Evolutionary conservation across 2,888 invertebrate genomes (phyloP).

Genomic region (Crioceris asparagi): DNA sequence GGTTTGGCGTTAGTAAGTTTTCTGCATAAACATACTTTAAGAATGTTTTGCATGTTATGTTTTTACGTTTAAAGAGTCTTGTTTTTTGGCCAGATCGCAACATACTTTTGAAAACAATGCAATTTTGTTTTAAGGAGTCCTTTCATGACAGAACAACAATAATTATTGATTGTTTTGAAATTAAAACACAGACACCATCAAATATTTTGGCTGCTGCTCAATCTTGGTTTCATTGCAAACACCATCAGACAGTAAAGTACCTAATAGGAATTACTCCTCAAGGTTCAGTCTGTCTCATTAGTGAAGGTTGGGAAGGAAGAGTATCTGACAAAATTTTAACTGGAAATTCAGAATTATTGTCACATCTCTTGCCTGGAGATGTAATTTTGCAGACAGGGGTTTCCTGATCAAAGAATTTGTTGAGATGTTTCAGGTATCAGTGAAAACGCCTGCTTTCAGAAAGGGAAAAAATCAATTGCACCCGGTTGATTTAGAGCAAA

Average conservation of each 20-base stretch:
- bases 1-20: no score
- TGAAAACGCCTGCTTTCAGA: constrained; percentile 16
- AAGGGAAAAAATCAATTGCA: constrained; percentile 18
- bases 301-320: neutral
- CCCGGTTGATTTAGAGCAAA: no score
- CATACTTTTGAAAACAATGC: constrained; percentile 15
- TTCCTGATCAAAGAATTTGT: constrained; percentile 16
- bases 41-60: no score
- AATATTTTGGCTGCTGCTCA: constrained; percentile 4
- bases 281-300: neutral
- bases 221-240: constrained; percentile 13
- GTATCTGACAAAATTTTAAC: neutral
- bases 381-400: constrained; percentile 17
- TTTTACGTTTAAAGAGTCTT: no score
- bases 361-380: constrained; percentile 12
- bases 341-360: neutral
- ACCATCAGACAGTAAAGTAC: constrained; percentile 8
- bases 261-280: neutral
- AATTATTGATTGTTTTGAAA: constrained; percentile 16
- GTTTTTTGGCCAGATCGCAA: no score
- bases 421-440: constrained; percentile 11
- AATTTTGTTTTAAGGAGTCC: constrained; percentile 13
- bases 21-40: no score
- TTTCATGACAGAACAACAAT: constrained; percentile 13
- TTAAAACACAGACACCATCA: constrained; percentile 7